Evolutionary conservation across 1,140 invertebrate species (phyloP).

Genomic region (Neodiprion lecontei): DNA sequence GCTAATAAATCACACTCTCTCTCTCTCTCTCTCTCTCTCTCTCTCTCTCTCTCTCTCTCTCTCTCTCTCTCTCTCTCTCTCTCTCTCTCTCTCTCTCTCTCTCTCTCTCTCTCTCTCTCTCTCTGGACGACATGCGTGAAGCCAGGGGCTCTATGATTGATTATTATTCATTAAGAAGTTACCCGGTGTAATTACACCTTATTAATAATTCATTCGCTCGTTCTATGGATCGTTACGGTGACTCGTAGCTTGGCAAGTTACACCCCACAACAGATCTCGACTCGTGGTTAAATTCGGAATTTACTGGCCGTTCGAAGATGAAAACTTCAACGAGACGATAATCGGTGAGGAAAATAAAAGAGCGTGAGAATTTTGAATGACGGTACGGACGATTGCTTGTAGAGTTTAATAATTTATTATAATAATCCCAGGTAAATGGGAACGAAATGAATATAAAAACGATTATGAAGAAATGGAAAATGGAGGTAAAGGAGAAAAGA

Average conservation of each 20-base stretch:
- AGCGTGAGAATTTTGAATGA: background rate
- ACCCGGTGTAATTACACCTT: background rate
- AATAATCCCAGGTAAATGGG: slow-evolving; percentile 12
- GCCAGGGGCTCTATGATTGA: background rate
- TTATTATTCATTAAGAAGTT: slow-evolving; percentile 8
- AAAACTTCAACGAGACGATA: background rate
- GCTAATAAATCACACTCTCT: no score
- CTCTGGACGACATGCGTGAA: no score
- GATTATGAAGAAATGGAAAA: background rate
- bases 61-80: no score
- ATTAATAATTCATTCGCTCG: background rate
- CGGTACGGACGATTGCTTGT: background rate
- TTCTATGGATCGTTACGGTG: background rate
- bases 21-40: no score
- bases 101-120: no score
- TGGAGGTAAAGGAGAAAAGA: background rate
- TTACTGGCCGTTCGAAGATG: slow-evolving; percentile 1
- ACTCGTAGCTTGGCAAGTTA: slow-evolving; percentile 5
- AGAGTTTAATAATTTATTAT: background rate
- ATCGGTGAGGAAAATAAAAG: background rate
- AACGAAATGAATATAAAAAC: background rate
- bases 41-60: no score
- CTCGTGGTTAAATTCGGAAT: background rate
- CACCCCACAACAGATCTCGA: background rate
- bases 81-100: no score